phyloP scores from a whole-genome alignment of 2,113 vertebrate genomes.

The Tiliqua scincoides region DNA sequence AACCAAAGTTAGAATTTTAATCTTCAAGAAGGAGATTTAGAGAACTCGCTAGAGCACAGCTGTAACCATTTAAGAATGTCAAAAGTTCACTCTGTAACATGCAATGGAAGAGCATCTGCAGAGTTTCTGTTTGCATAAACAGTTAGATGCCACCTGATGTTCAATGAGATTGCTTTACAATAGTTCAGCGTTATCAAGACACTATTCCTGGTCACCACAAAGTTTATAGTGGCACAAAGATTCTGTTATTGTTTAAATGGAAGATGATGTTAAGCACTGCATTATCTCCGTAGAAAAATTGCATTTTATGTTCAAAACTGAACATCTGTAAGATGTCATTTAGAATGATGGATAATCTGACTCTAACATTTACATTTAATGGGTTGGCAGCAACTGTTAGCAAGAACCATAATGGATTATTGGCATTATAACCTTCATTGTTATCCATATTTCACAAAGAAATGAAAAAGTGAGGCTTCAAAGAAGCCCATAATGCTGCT shows the following conservation, averaged over 20 bases:
- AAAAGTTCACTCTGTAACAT: slow-evolving; percentile 27
- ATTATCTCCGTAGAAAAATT: not conserved
- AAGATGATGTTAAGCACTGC: not conserved
- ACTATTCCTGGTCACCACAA: slow-evolving; percentile 10
- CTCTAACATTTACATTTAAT: not conserved
- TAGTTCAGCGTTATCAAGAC: slow-evolving; percentile 19
- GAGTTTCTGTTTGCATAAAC: slow-evolving; percentile 26
- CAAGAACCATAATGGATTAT: not conserved
- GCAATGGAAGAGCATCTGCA: slow-evolving; percentile 15
- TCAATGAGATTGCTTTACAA: slow-evolving; percentile 26
- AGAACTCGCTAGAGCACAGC: not conserved
- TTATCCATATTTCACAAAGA: not conserved
- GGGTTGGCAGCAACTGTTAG: not conserved
- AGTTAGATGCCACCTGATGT: slow-evolving; percentile 27
- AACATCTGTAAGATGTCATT: not conserved
- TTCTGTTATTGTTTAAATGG: slow-evolving; percentile 1
- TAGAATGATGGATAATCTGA: not conserved
- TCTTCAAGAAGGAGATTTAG: not conserved
- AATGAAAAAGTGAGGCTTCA: not conserved
- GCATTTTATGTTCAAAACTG: not conserved
- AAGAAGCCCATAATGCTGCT: not conserved
- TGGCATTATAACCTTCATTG: not conserved
- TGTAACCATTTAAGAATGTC: slow-evolving; percentile 30
- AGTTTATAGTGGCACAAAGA: slow-evolving; percentile 1
- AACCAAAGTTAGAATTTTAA: not conserved